Conservation (phyloP, 2,888 invertebrate species). For the Romanomermis culicivorax region DNA sequence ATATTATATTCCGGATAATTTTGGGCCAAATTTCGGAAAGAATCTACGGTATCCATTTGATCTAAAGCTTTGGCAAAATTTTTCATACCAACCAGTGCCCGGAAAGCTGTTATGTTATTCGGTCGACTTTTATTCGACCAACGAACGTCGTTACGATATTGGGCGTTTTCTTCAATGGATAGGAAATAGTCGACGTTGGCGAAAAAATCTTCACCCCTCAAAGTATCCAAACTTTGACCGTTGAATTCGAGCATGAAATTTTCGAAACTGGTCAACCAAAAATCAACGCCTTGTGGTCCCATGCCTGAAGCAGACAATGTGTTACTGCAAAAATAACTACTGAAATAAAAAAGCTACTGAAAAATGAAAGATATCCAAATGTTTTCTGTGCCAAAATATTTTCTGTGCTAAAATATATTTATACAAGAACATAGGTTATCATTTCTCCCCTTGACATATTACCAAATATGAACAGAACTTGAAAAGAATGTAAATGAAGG, state of each 20-base stretch:
- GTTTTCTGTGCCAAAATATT: too few species aligned
- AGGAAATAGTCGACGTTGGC: not conserved
- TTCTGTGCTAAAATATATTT: too few species aligned
- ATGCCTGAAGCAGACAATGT: too few species aligned
- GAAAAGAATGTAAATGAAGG: too few species aligned
- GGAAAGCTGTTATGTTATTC: constrained; percentile 9
- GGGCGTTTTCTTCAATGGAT: not conserved
- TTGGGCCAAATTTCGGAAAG: constrained; percentile 18
- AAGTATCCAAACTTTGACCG: not conserved
- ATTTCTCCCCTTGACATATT: too few species aligned
- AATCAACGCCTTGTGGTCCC: not conserved
- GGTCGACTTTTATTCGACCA: not conserved
- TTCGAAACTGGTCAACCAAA: not conserved
- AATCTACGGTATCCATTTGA: constrained; percentile 21
- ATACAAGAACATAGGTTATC: too few species aligned
- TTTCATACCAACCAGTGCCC: constrained; percentile 24
- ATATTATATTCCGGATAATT: constrained; percentile 21
- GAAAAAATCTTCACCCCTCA: not conserved
- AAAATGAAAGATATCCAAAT: too few species aligned
- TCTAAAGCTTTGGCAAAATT: constrained; percentile 21
- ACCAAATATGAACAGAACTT: too few species aligned
- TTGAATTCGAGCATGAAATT: not conserved
- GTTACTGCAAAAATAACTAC: too few species aligned
- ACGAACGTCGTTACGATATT: not conserved
- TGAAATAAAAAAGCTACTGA: too few species aligned